Conservation (phyloP, 2,113 vertebrate species). For the Pipa parva region DNA sequence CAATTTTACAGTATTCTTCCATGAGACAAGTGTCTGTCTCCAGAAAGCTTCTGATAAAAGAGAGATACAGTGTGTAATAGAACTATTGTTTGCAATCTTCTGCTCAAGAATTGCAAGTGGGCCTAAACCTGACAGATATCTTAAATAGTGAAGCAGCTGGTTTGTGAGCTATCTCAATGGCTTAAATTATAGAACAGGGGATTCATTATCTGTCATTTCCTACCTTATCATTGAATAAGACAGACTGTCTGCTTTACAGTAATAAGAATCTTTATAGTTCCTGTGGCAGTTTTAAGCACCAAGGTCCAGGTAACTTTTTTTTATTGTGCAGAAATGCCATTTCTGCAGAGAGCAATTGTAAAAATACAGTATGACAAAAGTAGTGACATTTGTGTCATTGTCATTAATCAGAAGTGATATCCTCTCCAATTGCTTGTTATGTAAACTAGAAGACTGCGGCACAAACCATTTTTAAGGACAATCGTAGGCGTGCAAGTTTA, state of each 20-base stretch:
- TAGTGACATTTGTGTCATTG: no score
- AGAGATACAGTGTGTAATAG: slow-evolving; percentile 1
- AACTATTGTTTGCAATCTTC: slow-evolving; percentile 31
- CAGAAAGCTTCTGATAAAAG: slow-evolving; percentile 9
- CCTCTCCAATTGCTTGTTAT: no score
- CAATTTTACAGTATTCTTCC: background rate
- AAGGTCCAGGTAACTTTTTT: background rate
- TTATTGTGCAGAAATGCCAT: no score
- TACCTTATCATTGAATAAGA: slow-evolving; percentile 7
- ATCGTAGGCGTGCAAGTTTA: no score
- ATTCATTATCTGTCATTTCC: slow-evolving; percentile 36
- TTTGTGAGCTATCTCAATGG: slow-evolving; percentile 16
- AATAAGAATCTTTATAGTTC: slow-evolving; percentile 18
- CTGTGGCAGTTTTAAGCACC: background rate
- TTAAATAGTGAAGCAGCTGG: slow-evolving; percentile 4
- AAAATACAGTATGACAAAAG: no score
- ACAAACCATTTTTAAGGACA: no score
- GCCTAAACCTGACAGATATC: slow-evolving; percentile 31
- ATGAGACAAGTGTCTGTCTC: slow-evolving; percentile 11
- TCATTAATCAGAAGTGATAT: no score
- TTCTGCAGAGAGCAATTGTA: no score
- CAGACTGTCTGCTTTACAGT: slow-evolving; percentile 17
- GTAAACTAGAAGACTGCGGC: no score
- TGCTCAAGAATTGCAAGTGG: slow-evolving; percentile 4
- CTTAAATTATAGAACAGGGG: slow-evolving; percentile 18